Conservation (phyloP, 2,797 vertebrate genomes). For the Myiotriccus ornatus region DNA sequence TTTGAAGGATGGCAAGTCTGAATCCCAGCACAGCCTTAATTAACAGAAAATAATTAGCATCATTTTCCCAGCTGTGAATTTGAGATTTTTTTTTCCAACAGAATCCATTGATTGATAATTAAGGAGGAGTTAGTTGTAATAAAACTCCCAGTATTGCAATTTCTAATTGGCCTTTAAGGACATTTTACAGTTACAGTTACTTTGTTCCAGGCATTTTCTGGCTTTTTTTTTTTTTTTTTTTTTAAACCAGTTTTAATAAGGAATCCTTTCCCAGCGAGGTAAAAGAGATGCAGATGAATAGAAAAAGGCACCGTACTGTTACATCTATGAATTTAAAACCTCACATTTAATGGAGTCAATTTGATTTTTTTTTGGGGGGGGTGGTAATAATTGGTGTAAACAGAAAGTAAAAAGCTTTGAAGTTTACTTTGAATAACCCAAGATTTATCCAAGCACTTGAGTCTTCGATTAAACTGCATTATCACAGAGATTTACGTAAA, state of each 20-base stretch:
- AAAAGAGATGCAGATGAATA: conserved; percentile 43
- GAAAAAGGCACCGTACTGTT: not conserved
- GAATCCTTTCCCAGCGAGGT: conserved; percentile 51
- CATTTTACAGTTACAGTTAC: conserved; percentile 80
- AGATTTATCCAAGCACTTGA: conserved; percentile 29
- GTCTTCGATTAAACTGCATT: conserved; percentile 19
- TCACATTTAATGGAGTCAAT: not conserved
- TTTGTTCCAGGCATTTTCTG: conserved; percentile 77
- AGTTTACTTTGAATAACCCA: conserved; percentile 46
- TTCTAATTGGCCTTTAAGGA: conserved; percentile 86
- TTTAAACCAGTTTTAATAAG: conserved; percentile 69
- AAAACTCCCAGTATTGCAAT: conserved; percentile 81
- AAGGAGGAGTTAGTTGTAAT: conserved; percentile 83
- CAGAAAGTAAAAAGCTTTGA: conserved; percentile 8
- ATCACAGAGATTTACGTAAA: conserved; percentile 59
- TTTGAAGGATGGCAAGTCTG: conserved; percentile 77
- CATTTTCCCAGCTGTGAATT: conserved; percentile 83
- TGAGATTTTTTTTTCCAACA: conserved; percentile 69
- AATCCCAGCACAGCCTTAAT: conserved; percentile 84
- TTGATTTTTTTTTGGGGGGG: conserved; percentile 8
- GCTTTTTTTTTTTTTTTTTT: conserved; percentile 25
- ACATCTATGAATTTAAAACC: not conserved
- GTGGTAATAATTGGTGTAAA: conserved; percentile 25
- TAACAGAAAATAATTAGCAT: conserved; percentile 86
- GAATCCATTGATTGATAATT: conserved; percentile 87